Evolutionary conservation across 1,140 invertebrate species (phyloP).

Genomic region (Sinella curviseta): DNA sequence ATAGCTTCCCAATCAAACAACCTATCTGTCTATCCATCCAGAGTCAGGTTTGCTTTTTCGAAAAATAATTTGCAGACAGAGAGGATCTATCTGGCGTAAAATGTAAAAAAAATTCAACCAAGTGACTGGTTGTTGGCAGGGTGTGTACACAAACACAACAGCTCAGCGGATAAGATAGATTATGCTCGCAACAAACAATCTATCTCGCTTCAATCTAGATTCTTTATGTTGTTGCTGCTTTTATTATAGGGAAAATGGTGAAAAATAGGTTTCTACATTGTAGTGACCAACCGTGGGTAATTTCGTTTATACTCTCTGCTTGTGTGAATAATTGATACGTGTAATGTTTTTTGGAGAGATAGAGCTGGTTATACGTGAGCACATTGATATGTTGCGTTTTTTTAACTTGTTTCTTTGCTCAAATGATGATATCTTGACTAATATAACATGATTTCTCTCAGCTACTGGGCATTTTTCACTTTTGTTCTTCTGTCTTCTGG

Average conservation of each 20-base stretch:
- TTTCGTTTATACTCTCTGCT: too few relatives aligned
- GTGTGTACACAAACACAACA: not conserved
- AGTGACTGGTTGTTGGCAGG: not conserved
- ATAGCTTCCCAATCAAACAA: too few relatives aligned
- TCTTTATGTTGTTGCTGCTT: too few relatives aligned
- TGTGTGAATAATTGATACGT: conserved; percentile 5
- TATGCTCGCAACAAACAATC: not conserved
- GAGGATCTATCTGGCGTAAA: too few relatives aligned
- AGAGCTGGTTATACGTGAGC: not conserved
- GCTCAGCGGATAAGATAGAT: not conserved
- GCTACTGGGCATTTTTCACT: conserved; percentile 18
- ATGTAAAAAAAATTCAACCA: too few relatives aligned
- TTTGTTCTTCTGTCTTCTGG: too few relatives aligned
- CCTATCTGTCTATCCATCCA: not conserved
- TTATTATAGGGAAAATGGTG: not conserved
- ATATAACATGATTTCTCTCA: conserved; percentile 25
- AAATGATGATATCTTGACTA: conserved; percentile 17
- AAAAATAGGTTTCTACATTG: too few relatives aligned
- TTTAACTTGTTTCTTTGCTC: conserved; percentile 9
- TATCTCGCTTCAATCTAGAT: not conserved
- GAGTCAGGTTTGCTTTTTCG: not conserved
- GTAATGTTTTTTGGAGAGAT: not conserved
- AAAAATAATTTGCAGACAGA: conserved; percentile 8
- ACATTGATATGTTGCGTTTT: too few relatives aligned
- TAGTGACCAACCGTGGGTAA: conserved; percentile 11